phyloP scores from a whole-genome alignment of 2,888 invertebrate genomes.

The Stenodera caucasica region DNA sequence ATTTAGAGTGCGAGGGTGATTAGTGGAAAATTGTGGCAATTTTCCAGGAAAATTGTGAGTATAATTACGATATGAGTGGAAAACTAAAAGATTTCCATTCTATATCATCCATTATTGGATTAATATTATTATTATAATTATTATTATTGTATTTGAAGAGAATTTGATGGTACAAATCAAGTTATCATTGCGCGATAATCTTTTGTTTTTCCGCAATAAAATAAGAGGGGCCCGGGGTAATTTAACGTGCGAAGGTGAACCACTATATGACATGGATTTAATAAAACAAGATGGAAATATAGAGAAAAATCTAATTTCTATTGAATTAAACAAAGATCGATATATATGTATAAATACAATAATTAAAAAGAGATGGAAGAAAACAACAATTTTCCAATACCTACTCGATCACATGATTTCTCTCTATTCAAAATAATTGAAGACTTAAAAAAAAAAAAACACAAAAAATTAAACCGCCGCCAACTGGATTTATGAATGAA shows the following conservation, averaged over 20 bases:
- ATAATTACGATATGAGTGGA: too few relatives aligned
- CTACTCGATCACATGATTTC: not conserved
- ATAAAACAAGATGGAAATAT: not conserved
- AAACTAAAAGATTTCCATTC: too few relatives aligned
- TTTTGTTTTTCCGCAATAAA: not conserved
- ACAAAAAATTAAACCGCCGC: not conserved
- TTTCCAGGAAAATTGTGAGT: too few relatives aligned
- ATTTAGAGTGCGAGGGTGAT: too few relatives aligned
- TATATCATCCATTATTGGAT: too few relatives aligned
- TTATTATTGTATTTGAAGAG: too few relatives aligned
- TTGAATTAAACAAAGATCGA: not conserved
- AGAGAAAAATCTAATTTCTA: not conserved
- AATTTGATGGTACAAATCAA: too few relatives aligned
- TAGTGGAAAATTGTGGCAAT: too few relatives aligned
- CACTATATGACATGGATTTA: not conserved
- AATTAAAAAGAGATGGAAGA: not conserved
- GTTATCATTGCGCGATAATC: too few relatives aligned
- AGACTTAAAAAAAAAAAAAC: not conserved
- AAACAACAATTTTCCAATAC: not conserved
- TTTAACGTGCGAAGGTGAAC: not conserved
- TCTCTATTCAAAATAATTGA: not conserved
- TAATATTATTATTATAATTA: too few relatives aligned
- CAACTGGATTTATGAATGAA: constrained; percentile 9
- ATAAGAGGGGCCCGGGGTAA: not conserved
- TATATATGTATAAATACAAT: not conserved